Evolutionary conservation across 2,113 vertebrate species (phyloP).

Genomic region (Syngnathoides biaculeatus): DNA sequence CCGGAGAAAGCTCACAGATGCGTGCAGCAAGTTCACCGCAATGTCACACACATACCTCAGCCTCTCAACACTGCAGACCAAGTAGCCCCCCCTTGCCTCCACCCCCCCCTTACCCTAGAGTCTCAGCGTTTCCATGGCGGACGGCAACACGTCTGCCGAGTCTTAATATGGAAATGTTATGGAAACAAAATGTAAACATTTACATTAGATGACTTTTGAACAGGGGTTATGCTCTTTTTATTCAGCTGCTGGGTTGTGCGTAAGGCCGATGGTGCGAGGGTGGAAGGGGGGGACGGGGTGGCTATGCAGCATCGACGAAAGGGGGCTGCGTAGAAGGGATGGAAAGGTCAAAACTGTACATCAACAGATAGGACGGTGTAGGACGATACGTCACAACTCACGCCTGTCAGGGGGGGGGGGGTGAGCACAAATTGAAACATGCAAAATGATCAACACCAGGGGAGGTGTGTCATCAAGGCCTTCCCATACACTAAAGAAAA

Average conservation of each 20-base stretch:
- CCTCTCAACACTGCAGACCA: constrained; percentile 39
- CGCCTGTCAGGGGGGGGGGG: constrained; percentile 61
- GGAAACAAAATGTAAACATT: constrained; percentile 80
- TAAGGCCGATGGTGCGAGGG: constrained; percentile 21
- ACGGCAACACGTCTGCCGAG: constrained; percentile 41
- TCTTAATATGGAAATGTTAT: constrained; percentile 82
- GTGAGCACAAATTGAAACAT: constrained; percentile 71
- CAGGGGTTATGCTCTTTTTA: constrained; percentile 60
- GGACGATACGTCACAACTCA: constrained; percentile 67
- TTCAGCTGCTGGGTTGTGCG: constrained; percentile 38
- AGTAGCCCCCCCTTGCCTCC: constrained; percentile 2
- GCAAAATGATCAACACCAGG: constrained; percentile 72
- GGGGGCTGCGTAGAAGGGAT: constrained; percentile 55
- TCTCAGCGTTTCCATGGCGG: constrained; percentile 37
- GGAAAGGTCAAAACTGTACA: constrained; percentile 74
- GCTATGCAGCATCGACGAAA: constrained; percentile 26
- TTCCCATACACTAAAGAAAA: constrained; percentile 61
- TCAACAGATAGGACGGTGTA: constrained; percentile 70
- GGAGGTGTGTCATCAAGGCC: constrained; percentile 67
- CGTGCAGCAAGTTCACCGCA: constrained; percentile 82
- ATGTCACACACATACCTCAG: constrained; percentile 77
- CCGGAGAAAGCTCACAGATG: constrained; percentile 83
- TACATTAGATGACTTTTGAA: constrained; percentile 73
- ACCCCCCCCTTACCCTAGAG: constrained; percentile 22
- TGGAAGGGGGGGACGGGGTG: background rate